A percentile compares a stretch with the other conserved stretches of the same genome.
Evolutionary conservation across 1,140 invertebrate species (phyloP).

Genomic region (Ephestia elutella): DNA sequence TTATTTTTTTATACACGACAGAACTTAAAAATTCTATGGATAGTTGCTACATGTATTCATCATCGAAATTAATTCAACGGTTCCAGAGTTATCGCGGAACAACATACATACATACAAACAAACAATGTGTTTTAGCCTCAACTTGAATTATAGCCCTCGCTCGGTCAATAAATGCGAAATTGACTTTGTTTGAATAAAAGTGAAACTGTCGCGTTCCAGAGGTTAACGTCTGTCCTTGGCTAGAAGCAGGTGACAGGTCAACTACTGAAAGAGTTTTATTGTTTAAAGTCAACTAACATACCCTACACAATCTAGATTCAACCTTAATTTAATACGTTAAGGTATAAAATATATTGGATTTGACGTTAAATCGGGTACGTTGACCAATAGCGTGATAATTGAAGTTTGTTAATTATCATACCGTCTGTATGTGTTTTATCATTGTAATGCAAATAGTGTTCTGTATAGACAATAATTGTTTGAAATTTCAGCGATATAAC

Average conservation of each 20-base stretch:
- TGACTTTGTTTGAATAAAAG: too few relatives aligned
- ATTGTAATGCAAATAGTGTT: not conserved
- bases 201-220: not conserved
- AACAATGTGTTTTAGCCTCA: too few relatives aligned
- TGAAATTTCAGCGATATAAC: too few relatives aligned
- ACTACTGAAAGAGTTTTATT: not conserved
- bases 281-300: not conserved
- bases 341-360: not conserved
- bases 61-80: too few relatives aligned
- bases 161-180: too few relatives aligned
- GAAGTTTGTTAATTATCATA: not conserved
- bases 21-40: too few relatives aligned
- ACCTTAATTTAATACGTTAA: not conserved
- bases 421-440: not conserved
- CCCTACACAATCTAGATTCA: not conserved
- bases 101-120: too few relatives aligned
- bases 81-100: too few relatives aligned
- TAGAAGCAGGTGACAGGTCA: not conserved
- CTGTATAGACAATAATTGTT: not conserved
- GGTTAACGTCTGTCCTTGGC: not conserved
- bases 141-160: too few relatives aligned
- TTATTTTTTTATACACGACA: too few relatives aligned
- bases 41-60: too few relatives aligned
- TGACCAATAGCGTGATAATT: not conserved
- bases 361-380: not conserved